Conservation (phyloP, 1,140 invertebrate species). For the Ceratosolen fusciceps region DNA sequence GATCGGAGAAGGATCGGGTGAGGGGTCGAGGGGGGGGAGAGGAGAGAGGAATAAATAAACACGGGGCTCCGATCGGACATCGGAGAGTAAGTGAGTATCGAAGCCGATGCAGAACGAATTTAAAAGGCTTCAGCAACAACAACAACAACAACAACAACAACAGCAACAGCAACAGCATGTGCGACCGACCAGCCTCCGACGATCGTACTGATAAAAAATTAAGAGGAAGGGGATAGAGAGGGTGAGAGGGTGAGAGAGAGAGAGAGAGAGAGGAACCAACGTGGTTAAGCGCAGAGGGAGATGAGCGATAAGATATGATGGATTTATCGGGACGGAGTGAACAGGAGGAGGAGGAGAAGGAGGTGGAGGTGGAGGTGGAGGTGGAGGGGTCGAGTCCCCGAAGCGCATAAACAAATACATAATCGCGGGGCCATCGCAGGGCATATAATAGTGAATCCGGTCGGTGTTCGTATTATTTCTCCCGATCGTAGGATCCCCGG, state of each 20-base stretch:
- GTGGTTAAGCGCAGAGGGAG: background rate
- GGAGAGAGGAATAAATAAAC: background rate
- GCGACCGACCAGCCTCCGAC: background rate
- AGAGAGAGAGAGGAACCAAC: constrained; percentile 8
- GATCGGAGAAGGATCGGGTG: too few relatives aligned
- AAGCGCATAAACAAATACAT: constrained; percentile 43
- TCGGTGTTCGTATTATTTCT: constrained; percentile 32
- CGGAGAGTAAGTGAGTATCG: constrained; percentile 18
- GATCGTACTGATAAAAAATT: background rate
- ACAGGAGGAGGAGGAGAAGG: too few relatives aligned
- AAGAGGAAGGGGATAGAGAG: too few relatives aligned
- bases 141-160: too few relatives aligned
- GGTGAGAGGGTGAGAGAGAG: background rate
- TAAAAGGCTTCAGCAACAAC: too few relatives aligned
- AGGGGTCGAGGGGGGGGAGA: background rate
- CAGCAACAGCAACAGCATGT: too few relatives aligned
- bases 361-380: too few relatives aligned
- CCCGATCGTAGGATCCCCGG: too few relatives aligned
- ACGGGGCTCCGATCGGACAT: constrained; percentile 3
- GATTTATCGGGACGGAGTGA: constrained; percentile 26
- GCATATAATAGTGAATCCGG: constrained; percentile 35
- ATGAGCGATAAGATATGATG: constrained; percentile 45
- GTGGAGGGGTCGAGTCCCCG: too few relatives aligned
- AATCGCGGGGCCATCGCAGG: constrained; percentile 30
- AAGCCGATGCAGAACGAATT: constrained; percentile 32